Base-by-base conservation (phyloP, 2,888 invertebrate species). In the Meandrusa payeni region DNA sequence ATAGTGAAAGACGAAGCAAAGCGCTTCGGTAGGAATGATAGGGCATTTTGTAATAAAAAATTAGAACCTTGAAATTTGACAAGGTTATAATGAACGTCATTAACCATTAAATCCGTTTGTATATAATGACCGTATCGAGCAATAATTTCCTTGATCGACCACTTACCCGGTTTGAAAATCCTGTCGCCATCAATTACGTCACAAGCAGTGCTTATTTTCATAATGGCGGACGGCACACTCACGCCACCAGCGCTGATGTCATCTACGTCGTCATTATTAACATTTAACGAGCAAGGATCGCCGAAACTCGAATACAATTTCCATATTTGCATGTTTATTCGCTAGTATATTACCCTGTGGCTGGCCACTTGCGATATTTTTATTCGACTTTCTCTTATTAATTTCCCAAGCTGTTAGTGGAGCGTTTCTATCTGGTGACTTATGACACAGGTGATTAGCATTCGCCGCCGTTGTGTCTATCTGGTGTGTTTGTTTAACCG, bases 381-480 rank as follows among this genome's bases (percentile, higher is more conserved):
- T 32, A 15, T 12, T 38, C 27, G 19, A 39, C 39, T 44, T 44
- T 44, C 44, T 28, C 44, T 26, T 33, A 27, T 39, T 39, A 20
- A 36, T 42, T 36, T 29, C 15, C 1, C 13, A 9, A 23, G 22
- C 33, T 23, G 15, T 6, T 17, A 7, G 28, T 34, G 19, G 24
- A 24, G 23, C 15, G 27, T 36, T 42, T 37, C 31, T 24, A 43
- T 24, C 19, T 29, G 31, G 19, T 31, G 31, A 3, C 37, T 37
- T 37, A 42, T 43, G 31, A 37, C 29, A 43, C 17, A 19, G 31
- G 5, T 19, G 52, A 66, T 76, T 64, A 70, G 59, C 57, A 67
- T 72, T 62, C 65, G 47, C 48, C 13, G 58, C 53, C 61, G 64
- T 59, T 51, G 36, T 52, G 65, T 69, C 69, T 67, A 53, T 50